These are phyloP conservation scores for Torymus auratus DNA, from an alignment of 2,888 invertebrate genomes.

Conservation along the genomic window DNA sequence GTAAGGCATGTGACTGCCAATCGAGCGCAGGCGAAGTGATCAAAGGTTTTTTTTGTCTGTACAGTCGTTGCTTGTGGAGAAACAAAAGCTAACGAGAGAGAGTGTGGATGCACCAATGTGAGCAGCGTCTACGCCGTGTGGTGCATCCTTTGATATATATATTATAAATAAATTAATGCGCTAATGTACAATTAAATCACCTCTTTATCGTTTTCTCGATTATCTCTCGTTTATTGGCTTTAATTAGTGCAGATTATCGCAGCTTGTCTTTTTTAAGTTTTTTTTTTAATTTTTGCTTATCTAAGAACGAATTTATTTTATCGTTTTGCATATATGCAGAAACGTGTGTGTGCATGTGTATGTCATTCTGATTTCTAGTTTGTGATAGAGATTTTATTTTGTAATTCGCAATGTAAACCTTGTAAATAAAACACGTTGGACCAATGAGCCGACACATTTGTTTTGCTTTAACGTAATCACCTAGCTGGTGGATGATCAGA, in stretches of 20 bases:
- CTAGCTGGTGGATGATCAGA: constrained; percentile 80
- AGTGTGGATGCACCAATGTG: not conserved
- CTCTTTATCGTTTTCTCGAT: constrained; percentile 30
- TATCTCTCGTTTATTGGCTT: constrained; percentile 15
- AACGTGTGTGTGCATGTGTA: constrained; percentile 54
- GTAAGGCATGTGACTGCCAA: constrained; percentile 36
- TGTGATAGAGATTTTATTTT: constrained; percentile 57
- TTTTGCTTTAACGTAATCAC: constrained; percentile 76
- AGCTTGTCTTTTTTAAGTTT: constrained; percentile 22
- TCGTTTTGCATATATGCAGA: constrained; percentile 6
- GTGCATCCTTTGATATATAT: not conserved
- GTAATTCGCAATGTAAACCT: constrained; percentile 60
- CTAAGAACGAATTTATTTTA: constrained; percentile 35
- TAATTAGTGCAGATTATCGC: constrained; percentile 38
- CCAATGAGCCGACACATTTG: constrained; percentile 67
- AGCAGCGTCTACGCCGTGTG: constrained; percentile 3
- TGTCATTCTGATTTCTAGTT: constrained; percentile 45
- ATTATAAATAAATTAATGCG: constrained; percentile 13
- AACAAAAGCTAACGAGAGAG: no score
- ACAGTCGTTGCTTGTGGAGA: constrained; percentile 26
- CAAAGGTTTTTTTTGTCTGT: not conserved
- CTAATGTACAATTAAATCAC: constrained; percentile 41
- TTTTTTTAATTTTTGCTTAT: constrained; percentile 19
- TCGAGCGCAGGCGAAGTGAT: constrained; percentile 27
- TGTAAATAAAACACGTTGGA: constrained; percentile 67